Base-by-base conservation (phyloP, 2,113 vertebrate genomes). In the Oxygymnocypris stewartii region DNA sequence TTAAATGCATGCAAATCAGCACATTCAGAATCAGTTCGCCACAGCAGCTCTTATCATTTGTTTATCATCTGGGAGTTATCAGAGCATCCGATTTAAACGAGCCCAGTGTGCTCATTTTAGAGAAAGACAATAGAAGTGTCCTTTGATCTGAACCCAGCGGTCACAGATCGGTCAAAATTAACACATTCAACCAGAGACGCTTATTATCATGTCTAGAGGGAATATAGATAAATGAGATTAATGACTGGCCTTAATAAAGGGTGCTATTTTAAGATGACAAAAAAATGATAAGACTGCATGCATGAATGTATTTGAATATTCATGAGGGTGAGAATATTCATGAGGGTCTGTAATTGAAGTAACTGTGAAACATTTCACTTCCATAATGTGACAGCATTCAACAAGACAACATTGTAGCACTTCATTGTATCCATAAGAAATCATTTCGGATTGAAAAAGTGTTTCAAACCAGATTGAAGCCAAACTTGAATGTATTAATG, bases 1-100 rank as follows among this genome's bases (percentile, higher is more conserved):
- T 87, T 31, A 83, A 87, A 88, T 87, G 35, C 61, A 85, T 47
- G 87, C 77, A 75, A 81, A 13, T 51, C 1, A 79, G 44, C 40
- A 14, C 54, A n/a, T 81, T 83, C n/a, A 85, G 54, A 88, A 84
- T 85, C 54, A 44, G 63, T 87, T 31, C 42, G 54, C 42, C 80
- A 84, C 54, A 6, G 61, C 12, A 28, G 47, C 28, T 40, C 74
- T 51, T 51, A 28, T 61, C 59, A 23, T 14, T 28, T 77, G 57
- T n/a, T 18, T 49, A 25, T 59, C 75, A 63, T 11, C 6, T 12
- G 31, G 18, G 73, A 44, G 87, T n/a, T 77, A 63, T 49, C 10
- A 42, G 35, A 87, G 40, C 28, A 0, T 28, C 59, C 31, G 3
- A 44, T 51, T 44, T 75, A 7, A 6, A 31, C 6, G 51, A 47